Percentiles rank a stretch among this genome's conserved stretches.
Evolutionary conservation across 2,797 vertebrate genomes (phyloP).

Genomic region (Chromis chromis): DNA sequence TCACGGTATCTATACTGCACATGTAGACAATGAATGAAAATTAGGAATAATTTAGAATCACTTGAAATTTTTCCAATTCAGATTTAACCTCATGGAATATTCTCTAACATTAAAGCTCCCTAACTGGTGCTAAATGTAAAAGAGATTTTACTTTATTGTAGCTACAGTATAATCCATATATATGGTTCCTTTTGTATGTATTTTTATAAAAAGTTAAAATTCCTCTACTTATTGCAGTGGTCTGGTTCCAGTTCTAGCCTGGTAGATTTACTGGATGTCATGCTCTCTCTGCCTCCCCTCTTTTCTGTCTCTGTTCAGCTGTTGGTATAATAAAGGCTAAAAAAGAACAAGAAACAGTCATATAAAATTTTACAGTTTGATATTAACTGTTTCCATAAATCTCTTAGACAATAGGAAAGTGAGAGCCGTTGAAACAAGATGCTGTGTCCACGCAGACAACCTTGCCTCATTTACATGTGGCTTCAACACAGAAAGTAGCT

Average conservation of each 20-base stretch:
- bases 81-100: too few relatives aligned
- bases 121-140: background rate
- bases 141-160: background rate
- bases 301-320: too few relatives aligned
- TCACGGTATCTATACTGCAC: too few relatives aligned
- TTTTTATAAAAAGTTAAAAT: constrained; percentile 6
- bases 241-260: too few relatives aligned
- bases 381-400: constrained; percentile 9
- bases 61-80: too few relatives aligned
- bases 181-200: background rate
- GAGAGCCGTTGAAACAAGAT: constrained; percentile 12
- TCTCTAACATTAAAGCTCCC: background rate
- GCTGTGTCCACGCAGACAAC: constrained; percentile 40
- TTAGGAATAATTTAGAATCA: too few relatives aligned
- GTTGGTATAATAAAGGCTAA: too few relatives aligned
- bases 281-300: too few relatives aligned
- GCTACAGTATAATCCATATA: too few relatives aligned
- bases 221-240: background rate
- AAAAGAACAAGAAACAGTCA: too few relatives aligned
- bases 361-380: constrained; percentile 6
- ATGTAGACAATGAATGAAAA: too few relatives aligned
- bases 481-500: constrained; percentile 11
- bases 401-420: constrained; percentile 22
- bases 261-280: too few relatives aligned
- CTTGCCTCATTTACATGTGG: constrained; percentile 39